phyloP scores from a whole-genome alignment of 2,888 invertebrate species.

The Palloptera scutellata region DNA sequence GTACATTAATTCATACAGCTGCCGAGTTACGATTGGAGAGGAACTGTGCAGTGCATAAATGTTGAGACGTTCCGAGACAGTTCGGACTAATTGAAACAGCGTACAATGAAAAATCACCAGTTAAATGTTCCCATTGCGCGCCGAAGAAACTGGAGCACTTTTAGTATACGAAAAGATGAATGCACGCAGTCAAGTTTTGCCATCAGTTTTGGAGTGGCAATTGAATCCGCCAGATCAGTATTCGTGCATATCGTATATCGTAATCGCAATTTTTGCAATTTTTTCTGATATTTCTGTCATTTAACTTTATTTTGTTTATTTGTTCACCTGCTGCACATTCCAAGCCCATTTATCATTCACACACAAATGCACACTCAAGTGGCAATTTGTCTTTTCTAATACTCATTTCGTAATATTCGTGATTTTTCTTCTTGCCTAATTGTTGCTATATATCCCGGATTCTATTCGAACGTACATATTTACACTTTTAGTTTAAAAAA shows the following conservation, averaged over 20 bases:
- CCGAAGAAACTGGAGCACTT: no score
- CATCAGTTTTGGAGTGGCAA: no score
- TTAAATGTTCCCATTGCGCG: no score
- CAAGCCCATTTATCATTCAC: conserved; percentile 5
- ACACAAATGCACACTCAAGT: not conserved
- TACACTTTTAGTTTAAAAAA: conserved; percentile 7
- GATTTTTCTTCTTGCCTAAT: not conserved
- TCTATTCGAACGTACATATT: conserved; percentile 10
- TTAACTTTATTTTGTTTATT: not conserved
- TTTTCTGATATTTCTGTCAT: no score
- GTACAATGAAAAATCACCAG: no score
- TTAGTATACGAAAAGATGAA: no score
- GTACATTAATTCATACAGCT: not conserved
- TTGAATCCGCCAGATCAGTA: not conserved
- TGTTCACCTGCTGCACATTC: conserved; percentile 7
- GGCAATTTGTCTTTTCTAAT: conserved; percentile 4
- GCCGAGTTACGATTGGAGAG: no score
- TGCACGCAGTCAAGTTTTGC: no score
- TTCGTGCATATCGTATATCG: not conserved
- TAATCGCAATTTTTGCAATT: not conserved
- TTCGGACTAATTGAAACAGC: no score
- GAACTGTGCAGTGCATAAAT: no score
- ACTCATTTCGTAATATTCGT: not conserved
- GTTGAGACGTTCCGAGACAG: no score
- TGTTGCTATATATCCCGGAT: conserved; percentile 8